Evolutionary conservation across 2,888 invertebrate genomes (phyloP), one percentile per base, ranked within the genome.

Genomic region (Drosophila paramelanica): DNA sequence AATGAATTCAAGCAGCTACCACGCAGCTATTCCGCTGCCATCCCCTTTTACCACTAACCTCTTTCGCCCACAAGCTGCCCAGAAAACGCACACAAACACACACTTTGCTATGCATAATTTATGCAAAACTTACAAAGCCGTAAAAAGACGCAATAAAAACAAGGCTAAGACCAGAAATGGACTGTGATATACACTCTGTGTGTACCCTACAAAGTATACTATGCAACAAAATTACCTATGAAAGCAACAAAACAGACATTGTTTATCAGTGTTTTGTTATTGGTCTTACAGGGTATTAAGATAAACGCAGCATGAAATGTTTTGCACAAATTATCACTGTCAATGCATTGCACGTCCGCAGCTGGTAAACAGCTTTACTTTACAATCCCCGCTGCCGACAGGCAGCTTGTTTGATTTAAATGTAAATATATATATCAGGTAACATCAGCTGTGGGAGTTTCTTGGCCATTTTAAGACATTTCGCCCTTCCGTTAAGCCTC

Each of bases 111-210:
- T 83, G 69, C 89, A 85, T 85, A 86, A 85, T 86, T 88, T 88
- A 86, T 89, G 86, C 76, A 88, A 76, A 86, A 88, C 81, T 88
- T 75, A 68, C 66, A 46, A 50, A 69, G 82, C 80, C 66, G 73
- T 82, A 79, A 88, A 83, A 79, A 23, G 31, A 17, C 27, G 43
- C 41, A 70, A 60, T 55, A 57, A 58, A 57, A 66, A 57, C 56
- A 55, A 31, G 38, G n/a, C 11, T 10, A 27, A 25, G 13, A 13
- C 14, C 25, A 7, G 27, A 8, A n/a, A 33, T 20, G 53, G 13
- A 56, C 45, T 17, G 5, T 33, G 46, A 43, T 43, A 38, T 45
- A 13, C 53, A 13, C 23, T 17, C 5, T 13, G 8, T n/a, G 0
- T 17, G 6, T 53, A n/a, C 38, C 23, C 45, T 39, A 45, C 33